A percentile compares a stretch with the other conserved stretches of the same genome.
These are phyloP conservation scores for Trichonephila clavata DNA, from an alignment of 1,140 invertebrate genomes.

Conservation along the genomic window DNA sequence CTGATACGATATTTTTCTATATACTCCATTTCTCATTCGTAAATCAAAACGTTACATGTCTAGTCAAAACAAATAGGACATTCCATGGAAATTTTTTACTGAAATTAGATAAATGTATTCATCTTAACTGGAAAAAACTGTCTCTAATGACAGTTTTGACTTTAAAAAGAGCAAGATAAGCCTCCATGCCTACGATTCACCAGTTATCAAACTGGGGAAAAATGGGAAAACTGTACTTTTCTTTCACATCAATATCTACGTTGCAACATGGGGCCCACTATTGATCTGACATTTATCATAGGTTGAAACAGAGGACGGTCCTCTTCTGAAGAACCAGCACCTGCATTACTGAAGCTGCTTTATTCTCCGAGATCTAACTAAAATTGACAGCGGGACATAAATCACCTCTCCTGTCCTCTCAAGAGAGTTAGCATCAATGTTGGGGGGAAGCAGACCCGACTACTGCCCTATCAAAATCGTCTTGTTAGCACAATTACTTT, in stretches of 20 bases:
- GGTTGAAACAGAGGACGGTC: constrained; percentile 69
- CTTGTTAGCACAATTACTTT: constrained; percentile 71
- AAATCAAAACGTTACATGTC: too few relatives aligned
- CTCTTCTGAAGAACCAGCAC: constrained; percentile 49
- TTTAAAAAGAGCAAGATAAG: constrained; percentile 24
- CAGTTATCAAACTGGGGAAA: constrained; percentile 46
- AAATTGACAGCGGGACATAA: constrained; percentile 64
- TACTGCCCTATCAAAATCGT: constrained; percentile 55
- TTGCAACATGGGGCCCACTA: constrained; percentile 60
- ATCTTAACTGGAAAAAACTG: background rate
- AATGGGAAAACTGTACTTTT: constrained; percentile 49
- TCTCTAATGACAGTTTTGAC: constrained; percentile 20
- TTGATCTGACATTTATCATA: constrained; percentile 72
- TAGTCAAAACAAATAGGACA: too few relatives aligned
- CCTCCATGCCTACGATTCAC: constrained; percentile 27
- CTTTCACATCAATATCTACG: constrained; percentile 55
- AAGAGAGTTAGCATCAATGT: constrained; percentile 55
- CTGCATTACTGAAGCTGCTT: constrained; percentile 71
- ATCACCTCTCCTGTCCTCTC: constrained; percentile 52
- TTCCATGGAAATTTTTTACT: background rate
- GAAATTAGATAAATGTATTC: constrained; percentile 25
- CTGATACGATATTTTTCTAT: too few relatives aligned
- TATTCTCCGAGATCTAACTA: constrained; percentile 73
- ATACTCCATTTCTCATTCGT: too few relatives aligned
- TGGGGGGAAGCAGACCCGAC: background rate